Conservation (phyloP, 2,888 invertebrate species). For the Tribolium freemani region DNA sequence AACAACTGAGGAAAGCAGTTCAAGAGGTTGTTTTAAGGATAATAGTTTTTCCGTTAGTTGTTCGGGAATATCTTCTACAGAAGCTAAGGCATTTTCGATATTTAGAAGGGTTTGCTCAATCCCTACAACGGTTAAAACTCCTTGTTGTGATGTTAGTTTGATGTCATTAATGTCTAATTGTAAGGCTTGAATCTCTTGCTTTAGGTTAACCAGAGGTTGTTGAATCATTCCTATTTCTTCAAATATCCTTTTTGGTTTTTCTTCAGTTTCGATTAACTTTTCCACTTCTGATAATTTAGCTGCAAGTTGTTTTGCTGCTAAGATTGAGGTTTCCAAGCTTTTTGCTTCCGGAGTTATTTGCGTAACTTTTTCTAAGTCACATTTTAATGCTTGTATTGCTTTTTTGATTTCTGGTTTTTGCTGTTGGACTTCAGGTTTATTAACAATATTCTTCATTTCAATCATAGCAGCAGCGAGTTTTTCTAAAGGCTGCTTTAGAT, state of each 20-base stretch:
- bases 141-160: constrained; percentile 1
- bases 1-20: constrained; percentile 33
- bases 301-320: constrained; percentile 37
- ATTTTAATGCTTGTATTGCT: constrained; percentile 43
- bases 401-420: constrained; percentile 30
- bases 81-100: constrained; percentile 20
- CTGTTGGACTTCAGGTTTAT: constrained; percentile 30
- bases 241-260: neutral
- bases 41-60: neutral
- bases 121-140: constrained; percentile 13
- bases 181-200: neutral
- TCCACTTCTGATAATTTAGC: constrained; percentile 29
- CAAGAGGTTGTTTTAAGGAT: constrained; percentile 26
- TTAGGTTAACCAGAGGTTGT: neutral
- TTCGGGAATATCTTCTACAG: neutral
- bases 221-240: neutral
- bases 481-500: constrained; percentile 21
- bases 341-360: constrained; percentile 30
- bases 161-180: neutral
- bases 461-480: constrained; percentile 9
- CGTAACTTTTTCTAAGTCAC: constrained; percentile 12
- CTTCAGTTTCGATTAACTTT: neutral
- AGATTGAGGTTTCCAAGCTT: constrained; percentile 33
- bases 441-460: neutral
- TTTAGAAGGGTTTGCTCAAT: constrained; percentile 14